Conservation (phyloP, 1,140 invertebrate species). For the Aphaenogaster rudis region DNA sequence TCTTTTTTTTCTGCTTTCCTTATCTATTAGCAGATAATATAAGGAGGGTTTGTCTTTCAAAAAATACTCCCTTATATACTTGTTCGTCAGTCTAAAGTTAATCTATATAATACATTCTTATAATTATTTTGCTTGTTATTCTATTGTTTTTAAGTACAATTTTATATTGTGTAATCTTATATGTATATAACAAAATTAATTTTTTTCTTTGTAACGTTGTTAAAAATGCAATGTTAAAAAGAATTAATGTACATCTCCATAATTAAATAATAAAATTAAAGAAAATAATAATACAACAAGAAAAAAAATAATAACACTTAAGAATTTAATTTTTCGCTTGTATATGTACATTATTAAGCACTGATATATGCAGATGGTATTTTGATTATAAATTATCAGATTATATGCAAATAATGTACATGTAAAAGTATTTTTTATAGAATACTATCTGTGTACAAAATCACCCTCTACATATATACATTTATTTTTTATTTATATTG, state of each 20-base stretch:
- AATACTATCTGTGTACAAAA: conserved; percentile 42
- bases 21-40: conserved; percentile 27
- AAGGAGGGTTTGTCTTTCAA: conserved; percentile 48
- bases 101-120: conserved; percentile 56
- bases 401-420: conserved; percentile 38
- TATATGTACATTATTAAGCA: conserved; percentile 32
- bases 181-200: conserved; percentile 14
- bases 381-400: conserved; percentile 49
- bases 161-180: conserved; percentile 16
- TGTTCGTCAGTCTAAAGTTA: conserved; percentile 68
- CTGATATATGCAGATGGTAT: background rate
- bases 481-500: background rate
- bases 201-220: conserved; percentile 21
- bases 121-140: conserved; percentile 43
- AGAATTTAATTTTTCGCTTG: conserved; percentile 23
- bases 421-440: conserved; percentile 15
- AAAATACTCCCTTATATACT: conserved; percentile 64
- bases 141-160: conserved; percentile 66
- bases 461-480: conserved; percentile 44
- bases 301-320: conserved; percentile 21
- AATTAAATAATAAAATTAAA: conserved; percentile 24
- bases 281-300: background rate
- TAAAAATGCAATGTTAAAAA: conserved; percentile 19
- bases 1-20: conserved; percentile 20
- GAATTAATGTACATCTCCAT: conserved; percentile 10